Conservation (phyloP, 2,797 vertebrate species). For the Pipistrellus kuhlii region DNA sequence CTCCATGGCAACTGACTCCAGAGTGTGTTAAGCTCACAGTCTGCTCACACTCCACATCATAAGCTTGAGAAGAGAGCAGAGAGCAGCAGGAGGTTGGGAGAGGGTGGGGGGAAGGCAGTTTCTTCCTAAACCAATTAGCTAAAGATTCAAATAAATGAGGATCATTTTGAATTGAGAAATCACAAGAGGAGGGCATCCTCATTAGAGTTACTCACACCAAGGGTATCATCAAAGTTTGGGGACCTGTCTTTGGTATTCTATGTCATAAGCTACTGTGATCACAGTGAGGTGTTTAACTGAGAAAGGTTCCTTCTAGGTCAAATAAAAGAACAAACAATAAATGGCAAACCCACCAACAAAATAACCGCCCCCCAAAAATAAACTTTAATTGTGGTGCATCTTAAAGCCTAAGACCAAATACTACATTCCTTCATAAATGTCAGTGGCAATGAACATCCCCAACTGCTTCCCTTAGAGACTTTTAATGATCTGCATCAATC, state of each 20-base stretch:
- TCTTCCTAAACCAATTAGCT: slow-evolving; percentile 84
- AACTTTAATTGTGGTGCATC: background rate
- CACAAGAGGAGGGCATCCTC: background rate
- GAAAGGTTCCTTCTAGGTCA: background rate
- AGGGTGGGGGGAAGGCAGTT: background rate
- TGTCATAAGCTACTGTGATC: background rate
- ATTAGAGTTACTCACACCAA: background rate
- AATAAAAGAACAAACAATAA: background rate
- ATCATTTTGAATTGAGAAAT: slow-evolving; percentile 77
- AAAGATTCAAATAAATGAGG: slow-evolving; percentile 76
- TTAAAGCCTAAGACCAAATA: background rate
- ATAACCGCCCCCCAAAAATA: background rate
- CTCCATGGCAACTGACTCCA: slow-evolving; percentile 86
- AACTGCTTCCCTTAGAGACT: background rate
- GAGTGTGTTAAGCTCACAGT: slow-evolving; percentile 84
- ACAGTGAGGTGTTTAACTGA: background rate
- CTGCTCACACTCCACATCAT: slow-evolving; percentile 77
- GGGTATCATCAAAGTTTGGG: background rate
- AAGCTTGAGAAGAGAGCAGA: slow-evolving; percentile 59
- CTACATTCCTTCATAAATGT: background rate
- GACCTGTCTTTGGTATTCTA: background rate
- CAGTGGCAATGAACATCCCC: background rate
- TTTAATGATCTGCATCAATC: background rate
- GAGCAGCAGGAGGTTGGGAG: slow-evolving; percentile 7
- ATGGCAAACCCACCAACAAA: background rate